Base-by-base conservation (phyloP, 2,797 vertebrate species). In the Toxotes lorentzi region DNA sequence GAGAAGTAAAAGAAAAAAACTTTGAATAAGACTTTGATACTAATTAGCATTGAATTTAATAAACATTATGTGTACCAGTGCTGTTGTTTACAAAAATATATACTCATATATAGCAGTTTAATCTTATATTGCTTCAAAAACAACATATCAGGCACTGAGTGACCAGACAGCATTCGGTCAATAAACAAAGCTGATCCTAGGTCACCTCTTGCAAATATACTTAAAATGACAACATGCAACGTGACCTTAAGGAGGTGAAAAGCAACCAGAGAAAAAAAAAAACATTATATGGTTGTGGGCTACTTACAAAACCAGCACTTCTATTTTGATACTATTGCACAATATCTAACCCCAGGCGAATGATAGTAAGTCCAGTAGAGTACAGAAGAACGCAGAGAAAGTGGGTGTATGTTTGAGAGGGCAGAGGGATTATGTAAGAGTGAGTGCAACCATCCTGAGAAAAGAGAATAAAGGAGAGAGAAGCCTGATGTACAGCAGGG, bases 401-500 rank as follows among this genome's bases (percentile, higher is more conserved):
- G 91, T 89, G 88, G 88, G 85, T 23, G 90, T 85, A 38, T 78
- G 79, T 82, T 64, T 24, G 71, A 51, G 59, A 73, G 48, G 60
- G 56, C 78, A 38, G 83, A 12, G 70, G 23, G 75, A 81, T 91
- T 93, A 87, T 83, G 73, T 88, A 93, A 92, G 81, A 47, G 41
- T 11, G 27, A 83, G 80, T 73, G 79, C 41, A 79, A 67, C 65
- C 73, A 70, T 41, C 72, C 70, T 53, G 61, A 84, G 73, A 78
- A 67, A 68, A 80, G 35, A 60, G 79, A 69, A 45, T 32, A 47
- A 62, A 56, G 34, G 19, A 53, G 30, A 61, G 60, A 45, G 70
- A 56, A 60, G 56, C 48, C 40, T 62, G 45, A 50, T 54, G 64
- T 65, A 79, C 45, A 45, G 38, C 56, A 50, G 40, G 5, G 2